Evolutionary conservation across 35 echinoderm and acorn worm species (phyloP).

Genomic region (Apostichopus japonicus): DNA sequence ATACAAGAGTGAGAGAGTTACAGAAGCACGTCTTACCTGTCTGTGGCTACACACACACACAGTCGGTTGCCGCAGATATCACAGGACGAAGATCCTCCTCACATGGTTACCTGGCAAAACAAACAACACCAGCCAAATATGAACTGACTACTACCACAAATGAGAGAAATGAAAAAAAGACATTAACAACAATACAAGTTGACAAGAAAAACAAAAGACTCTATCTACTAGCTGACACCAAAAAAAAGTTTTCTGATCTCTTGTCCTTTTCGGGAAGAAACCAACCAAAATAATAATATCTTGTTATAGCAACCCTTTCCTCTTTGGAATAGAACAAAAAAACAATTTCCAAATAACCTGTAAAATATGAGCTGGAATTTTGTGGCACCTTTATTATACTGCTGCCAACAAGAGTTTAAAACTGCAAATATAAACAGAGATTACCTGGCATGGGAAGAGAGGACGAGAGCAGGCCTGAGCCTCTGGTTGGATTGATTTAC

Average conservation of each 20-base stretch:
- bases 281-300: not conserved
- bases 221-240: no score
- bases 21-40: no score
- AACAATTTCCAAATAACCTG: constrained; percentile 11
- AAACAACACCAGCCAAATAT: not conserved
- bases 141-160: no score
- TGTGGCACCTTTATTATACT: not conserved
- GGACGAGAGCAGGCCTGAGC: not conserved
- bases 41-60: no score
- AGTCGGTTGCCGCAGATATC: not conserved
- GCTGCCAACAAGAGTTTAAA: not conserved
- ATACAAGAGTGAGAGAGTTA: no score
- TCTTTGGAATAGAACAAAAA: not conserved
- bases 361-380: constrained; percentile 52
- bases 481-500: not conserved
- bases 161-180: no score
- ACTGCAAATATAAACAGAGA: constrained; percentile 50
- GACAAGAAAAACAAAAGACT: no score
- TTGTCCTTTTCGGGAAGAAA: not conserved
- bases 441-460: not conserved
- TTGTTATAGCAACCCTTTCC: constrained; percentile 19
- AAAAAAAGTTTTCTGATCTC: not conserved
- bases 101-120: constrained; percentile 6
- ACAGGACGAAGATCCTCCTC: not conserved
- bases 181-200: no score